Conservation (phyloP, 1,140 invertebrate genomes). For the Hyles vespertilio region DNA sequence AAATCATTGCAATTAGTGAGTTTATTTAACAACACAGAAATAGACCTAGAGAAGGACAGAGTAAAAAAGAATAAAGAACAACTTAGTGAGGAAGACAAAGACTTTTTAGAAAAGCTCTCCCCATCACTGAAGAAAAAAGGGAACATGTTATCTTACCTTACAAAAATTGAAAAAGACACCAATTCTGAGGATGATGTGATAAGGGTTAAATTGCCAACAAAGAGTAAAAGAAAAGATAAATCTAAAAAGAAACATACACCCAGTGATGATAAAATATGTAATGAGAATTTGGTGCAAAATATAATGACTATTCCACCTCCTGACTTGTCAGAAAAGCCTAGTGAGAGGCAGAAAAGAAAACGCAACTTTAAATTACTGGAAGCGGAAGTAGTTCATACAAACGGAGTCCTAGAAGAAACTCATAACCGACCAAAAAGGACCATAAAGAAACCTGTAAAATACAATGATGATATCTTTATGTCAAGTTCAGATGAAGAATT, state of each 20-base stretch:
- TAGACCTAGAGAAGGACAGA: conserved; percentile 9
- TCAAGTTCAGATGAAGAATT: conserved; percentile 63
- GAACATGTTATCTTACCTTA: conserved; percentile 77
- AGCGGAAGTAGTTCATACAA: neutral
- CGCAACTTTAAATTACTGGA: conserved; percentile 12
- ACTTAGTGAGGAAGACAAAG: conserved; percentile 48
- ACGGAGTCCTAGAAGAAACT: neutral
- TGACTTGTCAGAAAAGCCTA: neutral
- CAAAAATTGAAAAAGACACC: conserved; percentile 50
- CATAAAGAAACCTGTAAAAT: conserved; percentile 60
- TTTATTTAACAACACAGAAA: conserved; percentile 37
- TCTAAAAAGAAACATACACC: conserved; percentile 28
- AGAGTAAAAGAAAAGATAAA: conserved; percentile 41
- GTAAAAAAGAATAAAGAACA: conserved; percentile 22
- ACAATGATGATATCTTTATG: conserved; percentile 45
- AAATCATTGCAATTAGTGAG: conserved; percentile 38
- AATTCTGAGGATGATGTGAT: conserved; percentile 30
- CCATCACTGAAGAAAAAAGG: conserved; percentile 77
- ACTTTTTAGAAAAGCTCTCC: conserved; percentile 66
- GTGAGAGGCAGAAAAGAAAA: conserved; percentile 25
- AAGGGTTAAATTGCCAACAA: conserved; percentile 50
- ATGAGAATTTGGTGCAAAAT: too few relatives aligned
- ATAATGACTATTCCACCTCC: too few relatives aligned
- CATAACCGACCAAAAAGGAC: conserved; percentile 49
- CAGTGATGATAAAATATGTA: too few relatives aligned